These are phyloP conservation scores for Drosophila multiciliata DNA, from an alignment of 2,888 invertebrate genomes.

Conservation along the genomic window DNA sequence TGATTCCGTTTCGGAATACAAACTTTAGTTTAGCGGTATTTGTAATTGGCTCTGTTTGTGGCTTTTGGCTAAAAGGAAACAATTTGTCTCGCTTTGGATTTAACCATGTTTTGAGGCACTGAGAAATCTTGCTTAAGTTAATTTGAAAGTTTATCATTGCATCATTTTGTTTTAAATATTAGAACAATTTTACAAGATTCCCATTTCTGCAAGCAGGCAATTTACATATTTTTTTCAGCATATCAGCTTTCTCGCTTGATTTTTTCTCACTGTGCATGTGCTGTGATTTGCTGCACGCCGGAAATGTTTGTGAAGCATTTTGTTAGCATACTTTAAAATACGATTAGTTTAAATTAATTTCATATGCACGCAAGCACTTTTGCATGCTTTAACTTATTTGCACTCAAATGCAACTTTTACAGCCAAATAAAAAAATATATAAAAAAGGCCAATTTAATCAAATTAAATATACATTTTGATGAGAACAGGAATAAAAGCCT, in stretches of 20 bases:
- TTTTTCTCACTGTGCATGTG: not conserved
- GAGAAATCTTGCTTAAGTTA: not conserved
- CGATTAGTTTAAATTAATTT: slow-evolving; percentile 68
- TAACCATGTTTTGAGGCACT: not conserved
- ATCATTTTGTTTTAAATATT: not conserved
- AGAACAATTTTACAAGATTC: not conserved
- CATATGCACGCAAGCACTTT: slow-evolving; percentile 49
- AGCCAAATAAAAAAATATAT: slow-evolving; percentile 7
- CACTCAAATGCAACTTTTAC: slow-evolving; percentile 17
- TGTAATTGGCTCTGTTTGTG: not conserved
- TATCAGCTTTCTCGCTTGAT: not conserved
- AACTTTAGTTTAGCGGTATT: slow-evolving; percentile 53
- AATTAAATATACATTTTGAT: slow-evolving; percentile 59
- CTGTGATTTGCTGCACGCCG: slow-evolving; percentile 21
- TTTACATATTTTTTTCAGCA: not conserved
- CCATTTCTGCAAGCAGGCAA: not conserved
- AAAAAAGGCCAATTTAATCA: slow-evolving; percentile 38
- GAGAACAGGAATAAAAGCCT: slow-evolving; percentile 43
- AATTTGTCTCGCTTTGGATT: slow-evolving; percentile 17
- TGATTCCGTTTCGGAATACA: slow-evolving; percentile 65
- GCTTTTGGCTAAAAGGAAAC: slow-evolving; percentile 2
- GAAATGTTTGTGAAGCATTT: slow-evolving; percentile 49
- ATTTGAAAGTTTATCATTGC: not conserved
- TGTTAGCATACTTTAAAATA: slow-evolving; percentile 42
- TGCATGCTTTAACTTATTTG: slow-evolving; percentile 19